Conservation (phyloP, 2,797 vertebrate species). For the Telmatherina bonti region DNA sequence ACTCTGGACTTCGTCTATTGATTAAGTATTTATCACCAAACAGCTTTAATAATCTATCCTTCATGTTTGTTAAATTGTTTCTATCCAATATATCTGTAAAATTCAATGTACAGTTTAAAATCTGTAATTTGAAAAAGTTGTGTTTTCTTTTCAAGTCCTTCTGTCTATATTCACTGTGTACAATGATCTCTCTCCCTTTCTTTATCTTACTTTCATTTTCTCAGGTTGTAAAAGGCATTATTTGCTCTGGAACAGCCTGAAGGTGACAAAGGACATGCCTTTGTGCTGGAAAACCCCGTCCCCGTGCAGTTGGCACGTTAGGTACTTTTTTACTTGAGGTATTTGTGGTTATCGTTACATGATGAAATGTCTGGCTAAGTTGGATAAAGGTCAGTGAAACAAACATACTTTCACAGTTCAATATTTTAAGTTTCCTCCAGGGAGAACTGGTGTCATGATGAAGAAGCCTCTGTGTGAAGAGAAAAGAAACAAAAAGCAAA, state of each 20-base stretch:
- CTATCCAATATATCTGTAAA: no score
- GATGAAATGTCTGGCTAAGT: background rate
- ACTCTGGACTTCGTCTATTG: background rate
- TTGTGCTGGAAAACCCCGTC: conserved; percentile 1
- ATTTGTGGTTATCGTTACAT: background rate
- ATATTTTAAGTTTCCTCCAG: rapidly evolving
- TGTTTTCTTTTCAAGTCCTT: no score
- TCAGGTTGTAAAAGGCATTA: background rate
- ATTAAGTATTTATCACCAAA: background rate
- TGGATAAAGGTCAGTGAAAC: background rate
- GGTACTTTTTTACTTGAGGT: background rate
- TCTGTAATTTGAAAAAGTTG: no score
- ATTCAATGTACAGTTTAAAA: no score
- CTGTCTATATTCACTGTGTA: background rate
- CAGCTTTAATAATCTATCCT: background rate
- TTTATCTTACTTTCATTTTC: background rate
- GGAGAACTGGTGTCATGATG: background rate
- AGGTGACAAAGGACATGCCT: background rate
- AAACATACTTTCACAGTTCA: background rate
- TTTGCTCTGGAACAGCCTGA: background rate
- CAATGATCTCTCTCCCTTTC: background rate
- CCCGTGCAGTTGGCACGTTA: background rate
- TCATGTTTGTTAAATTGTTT: no score
- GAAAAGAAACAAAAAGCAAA: background rate
- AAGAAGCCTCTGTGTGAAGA: background rate